A percentile compares a stretch with the other conserved stretches of the same genome.
Evolutionary conservation across 2,888 invertebrate species (phyloP).

Genomic region (Nysson spinosus): DNA sequence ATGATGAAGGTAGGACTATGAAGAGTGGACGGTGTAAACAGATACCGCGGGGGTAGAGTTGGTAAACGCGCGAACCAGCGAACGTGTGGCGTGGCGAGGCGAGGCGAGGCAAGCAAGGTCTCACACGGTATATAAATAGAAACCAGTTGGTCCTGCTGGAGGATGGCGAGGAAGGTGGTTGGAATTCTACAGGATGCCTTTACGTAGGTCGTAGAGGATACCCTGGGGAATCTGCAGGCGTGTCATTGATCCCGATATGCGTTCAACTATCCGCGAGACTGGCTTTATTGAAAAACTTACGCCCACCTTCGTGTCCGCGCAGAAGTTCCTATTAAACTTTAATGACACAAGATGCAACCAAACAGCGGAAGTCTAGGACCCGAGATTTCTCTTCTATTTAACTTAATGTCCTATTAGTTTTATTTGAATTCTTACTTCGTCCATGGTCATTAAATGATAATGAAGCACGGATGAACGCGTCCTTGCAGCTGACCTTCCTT

Average conservation of each 20-base stretch:
- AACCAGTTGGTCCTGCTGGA: constrained; percentile 73
- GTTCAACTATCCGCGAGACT: constrained; percentile 53
- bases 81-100: too few species aligned
- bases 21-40: constrained; percentile 29
- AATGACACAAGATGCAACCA: neutral
- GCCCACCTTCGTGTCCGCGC: constrained; percentile 47
- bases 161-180: constrained; percentile 68
- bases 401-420: neutral
- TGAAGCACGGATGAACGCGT: too few species aligned
- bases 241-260: constrained; percentile 70
- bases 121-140: constrained; percentile 72
- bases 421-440: neutral
- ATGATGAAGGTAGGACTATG: constrained; percentile 14
- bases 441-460: too few species aligned
- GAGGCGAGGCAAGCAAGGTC: too few species aligned
- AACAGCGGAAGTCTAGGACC: constrained; percentile 13
- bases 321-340: too few species aligned
- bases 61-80: constrained; percentile 48
- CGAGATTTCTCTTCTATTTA: constrained; percentile 5
- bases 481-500: too few species aligned
- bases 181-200: constrained; percentile 71
- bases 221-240: constrained; percentile 62
- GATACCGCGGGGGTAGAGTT: constrained; percentile 34
- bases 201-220: constrained; percentile 63
- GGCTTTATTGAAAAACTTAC: constrained; percentile 59